These are phyloP conservation scores for Noctua comes DNA, from an alignment of 2,888 invertebrate genomes.

Conservation along the genomic window DNA sequence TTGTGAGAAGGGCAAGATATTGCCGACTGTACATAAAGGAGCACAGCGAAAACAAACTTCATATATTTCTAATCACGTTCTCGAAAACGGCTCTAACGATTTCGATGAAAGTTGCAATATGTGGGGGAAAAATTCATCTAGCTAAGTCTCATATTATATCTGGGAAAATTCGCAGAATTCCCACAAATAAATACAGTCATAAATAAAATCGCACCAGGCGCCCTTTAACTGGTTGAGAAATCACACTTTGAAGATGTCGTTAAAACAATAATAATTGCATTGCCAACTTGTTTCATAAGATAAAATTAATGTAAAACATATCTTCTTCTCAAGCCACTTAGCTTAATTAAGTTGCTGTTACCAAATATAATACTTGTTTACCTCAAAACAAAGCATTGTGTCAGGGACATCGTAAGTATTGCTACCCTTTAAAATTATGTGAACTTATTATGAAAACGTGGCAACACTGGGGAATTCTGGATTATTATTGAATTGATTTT, in stretches of 20 bases:
- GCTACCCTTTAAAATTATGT: slow-evolving; percentile 9
- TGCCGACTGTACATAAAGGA: not conserved
- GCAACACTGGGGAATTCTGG: not conserved
- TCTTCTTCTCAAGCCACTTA: slow-evolving; percentile 43
- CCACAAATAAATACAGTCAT: not conserved
- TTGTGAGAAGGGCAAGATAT: not conserved
- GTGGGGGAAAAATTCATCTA: not conserved
- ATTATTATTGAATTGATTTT: not conserved
- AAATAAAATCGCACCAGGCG: not conserved
- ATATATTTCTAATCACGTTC: not conserved
- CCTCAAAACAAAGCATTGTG: slow-evolving; percentile 46
- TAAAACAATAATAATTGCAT: slow-evolving; percentile 21
- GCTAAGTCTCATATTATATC: not conserved
- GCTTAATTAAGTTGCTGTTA: slow-evolving; percentile 32
- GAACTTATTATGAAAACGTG: slow-evolving; percentile 1
- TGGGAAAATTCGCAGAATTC: not conserved
- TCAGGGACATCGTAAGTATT: slow-evolving; percentile 47
- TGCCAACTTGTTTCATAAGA: slow-evolving; percentile 13
- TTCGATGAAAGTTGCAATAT: too few species aligned
- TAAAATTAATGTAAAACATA: slow-evolving; percentile 30
- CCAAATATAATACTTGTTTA: slow-evolving; percentile 41
- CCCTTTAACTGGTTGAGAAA: slow-evolving; percentile 26
- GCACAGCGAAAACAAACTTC: not conserved
- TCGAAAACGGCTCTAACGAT: not conserved
- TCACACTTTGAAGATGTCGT: slow-evolving; percentile 4